A percentile compares a stretch with the other conserved stretches of the same genome.
Evolutionary conservation across 2,113 vertebrate species (phyloP).

Genomic region (Sprattus sprattus): DNA sequence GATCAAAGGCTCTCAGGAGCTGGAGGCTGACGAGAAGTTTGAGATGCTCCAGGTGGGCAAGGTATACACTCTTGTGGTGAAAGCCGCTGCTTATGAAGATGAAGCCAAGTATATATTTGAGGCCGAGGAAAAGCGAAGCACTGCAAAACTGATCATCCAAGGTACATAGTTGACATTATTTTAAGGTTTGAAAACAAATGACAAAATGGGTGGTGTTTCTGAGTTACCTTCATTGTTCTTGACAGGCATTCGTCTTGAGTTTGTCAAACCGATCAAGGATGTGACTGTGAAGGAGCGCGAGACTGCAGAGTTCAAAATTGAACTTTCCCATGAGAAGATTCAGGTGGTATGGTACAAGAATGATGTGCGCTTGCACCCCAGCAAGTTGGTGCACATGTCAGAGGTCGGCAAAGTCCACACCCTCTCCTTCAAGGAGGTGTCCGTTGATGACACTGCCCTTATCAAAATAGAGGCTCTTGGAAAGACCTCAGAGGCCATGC

Average conservation of each 20-base stretch:
- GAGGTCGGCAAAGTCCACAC: conserved; percentile 85
- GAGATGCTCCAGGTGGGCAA: conserved; percentile 82
- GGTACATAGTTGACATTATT: conserved; percentile 65
- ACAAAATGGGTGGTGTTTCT: not conserved
- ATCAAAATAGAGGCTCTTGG: conserved; percentile 93
- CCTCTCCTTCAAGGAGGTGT: conserved; percentile 87
- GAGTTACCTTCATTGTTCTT: not conserved
- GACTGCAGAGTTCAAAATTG: conserved; percentile 89
- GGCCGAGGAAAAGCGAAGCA: conserved; percentile 91
- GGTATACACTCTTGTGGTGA: conserved; percentile 79
- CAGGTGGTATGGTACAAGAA: conserved; percentile 93
- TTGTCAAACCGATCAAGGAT: conserved; percentile 90
- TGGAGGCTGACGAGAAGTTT: conserved; percentile 79
- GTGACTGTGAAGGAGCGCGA: conserved; percentile 96
- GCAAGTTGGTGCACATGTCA: conserved; percentile 84
- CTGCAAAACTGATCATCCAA: conserved; percentile 88
- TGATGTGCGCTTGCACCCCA: conserved; percentile 88
- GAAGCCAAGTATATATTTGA: conserved; percentile 96
- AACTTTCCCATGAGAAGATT: conserved; percentile 93
- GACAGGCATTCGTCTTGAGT: conserved; percentile 93
- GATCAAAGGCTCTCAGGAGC: conserved; percentile 90
- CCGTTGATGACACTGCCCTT: conserved; percentile 93
- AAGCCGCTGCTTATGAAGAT: conserved; percentile 86
- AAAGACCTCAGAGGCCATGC: conserved; percentile 86
- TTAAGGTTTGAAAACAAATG: not conserved